phyloP scores from a whole-genome alignment of 2,113 vertebrate genomes.

The Pseudopodoces humilis region DNA sequence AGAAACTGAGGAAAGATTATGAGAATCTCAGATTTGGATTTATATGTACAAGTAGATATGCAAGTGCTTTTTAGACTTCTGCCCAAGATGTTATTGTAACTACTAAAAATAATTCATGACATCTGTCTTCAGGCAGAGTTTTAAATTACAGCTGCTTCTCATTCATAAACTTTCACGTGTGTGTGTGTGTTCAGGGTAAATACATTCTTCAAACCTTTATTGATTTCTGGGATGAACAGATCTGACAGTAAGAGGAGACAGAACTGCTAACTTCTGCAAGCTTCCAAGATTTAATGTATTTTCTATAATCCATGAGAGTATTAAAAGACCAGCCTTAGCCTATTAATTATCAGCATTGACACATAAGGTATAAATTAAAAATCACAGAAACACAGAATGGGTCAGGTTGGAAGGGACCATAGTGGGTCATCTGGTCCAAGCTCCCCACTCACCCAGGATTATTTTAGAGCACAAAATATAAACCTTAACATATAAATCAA shows the following conservation, averaged over 20 bases:
- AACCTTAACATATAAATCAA: background rate
- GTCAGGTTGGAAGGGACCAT: background rate
- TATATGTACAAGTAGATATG: background rate
- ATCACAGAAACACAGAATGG: background rate
- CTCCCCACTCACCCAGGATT: background rate
- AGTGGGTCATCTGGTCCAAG: accelerated
- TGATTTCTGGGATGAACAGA: conserved; percentile 1
- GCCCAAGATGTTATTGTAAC: background rate
- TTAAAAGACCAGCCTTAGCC: background rate
- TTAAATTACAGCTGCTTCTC: conserved; percentile 41
- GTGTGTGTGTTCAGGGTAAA: background rate
- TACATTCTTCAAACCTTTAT: background rate
- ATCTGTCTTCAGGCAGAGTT: background rate
- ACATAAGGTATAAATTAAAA: background rate
- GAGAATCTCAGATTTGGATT: background rate
- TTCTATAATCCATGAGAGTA: background rate
- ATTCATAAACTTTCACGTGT: conserved; percentile 22
- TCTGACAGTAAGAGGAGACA: background rate
- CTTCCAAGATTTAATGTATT: background rate
- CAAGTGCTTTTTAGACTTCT: conserved; percentile 11
- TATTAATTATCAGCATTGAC: background rate
- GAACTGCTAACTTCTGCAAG: background rate
- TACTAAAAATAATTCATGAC: conserved; percentile 45
- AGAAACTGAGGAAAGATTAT: background rate
- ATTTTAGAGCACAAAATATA: background rate